These are phyloP conservation scores for Caenorhabditis auriculariae DNA, from an alignment of 2,888 invertebrate species.

Conservation along the genomic window DNA sequence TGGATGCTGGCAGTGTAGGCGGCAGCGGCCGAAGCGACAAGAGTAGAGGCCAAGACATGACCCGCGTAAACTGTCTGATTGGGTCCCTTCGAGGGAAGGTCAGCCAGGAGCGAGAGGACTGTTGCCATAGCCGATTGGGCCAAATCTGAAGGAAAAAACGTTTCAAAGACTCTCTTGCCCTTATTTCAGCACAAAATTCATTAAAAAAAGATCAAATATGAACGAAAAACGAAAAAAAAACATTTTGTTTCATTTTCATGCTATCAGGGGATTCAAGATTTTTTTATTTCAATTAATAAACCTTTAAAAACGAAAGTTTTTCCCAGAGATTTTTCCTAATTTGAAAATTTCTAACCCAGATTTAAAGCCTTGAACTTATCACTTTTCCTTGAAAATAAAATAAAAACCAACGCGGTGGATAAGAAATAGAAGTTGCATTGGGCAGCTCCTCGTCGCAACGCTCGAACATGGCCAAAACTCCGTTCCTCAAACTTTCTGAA, in stretches of 20 bases:
- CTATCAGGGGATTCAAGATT: not conserved
- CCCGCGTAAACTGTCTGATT: slow-evolving; percentile 66
- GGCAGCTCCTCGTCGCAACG: slow-evolving; percentile 54
- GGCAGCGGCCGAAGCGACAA: slow-evolving; percentile 77
- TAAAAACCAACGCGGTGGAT: slow-evolving; percentile 51
- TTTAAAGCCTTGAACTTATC: no score
- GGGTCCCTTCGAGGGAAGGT: slow-evolving; percentile 6
- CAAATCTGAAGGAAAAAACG: slow-evolving; percentile 25
- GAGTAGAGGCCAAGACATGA: slow-evolving; percentile 71
- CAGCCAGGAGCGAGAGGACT: slow-evolving; percentile 11
- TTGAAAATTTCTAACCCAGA: no score
- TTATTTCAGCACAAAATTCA: not conserved
- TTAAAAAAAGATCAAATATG: not conserved
- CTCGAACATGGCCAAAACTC: slow-evolving; percentile 46
- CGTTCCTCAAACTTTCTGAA: slow-evolving; percentile 26
- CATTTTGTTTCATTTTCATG: not conserved
- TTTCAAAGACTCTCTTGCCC: not conserved
- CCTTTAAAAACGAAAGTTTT: not conserved
- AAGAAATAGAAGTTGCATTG: slow-evolving; percentile 56
- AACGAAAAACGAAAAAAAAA: not conserved
- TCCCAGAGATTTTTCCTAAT: not conserved
- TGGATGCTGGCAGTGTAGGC: slow-evolving; percentile 72
- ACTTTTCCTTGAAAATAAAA: not conserved
- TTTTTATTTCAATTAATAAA: no score
- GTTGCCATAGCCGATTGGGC: slow-evolving; percentile 32